Evolutionary conservation across 2,888 invertebrate genomes (phyloP).

Genomic region (Onchidella celtica): DNA sequence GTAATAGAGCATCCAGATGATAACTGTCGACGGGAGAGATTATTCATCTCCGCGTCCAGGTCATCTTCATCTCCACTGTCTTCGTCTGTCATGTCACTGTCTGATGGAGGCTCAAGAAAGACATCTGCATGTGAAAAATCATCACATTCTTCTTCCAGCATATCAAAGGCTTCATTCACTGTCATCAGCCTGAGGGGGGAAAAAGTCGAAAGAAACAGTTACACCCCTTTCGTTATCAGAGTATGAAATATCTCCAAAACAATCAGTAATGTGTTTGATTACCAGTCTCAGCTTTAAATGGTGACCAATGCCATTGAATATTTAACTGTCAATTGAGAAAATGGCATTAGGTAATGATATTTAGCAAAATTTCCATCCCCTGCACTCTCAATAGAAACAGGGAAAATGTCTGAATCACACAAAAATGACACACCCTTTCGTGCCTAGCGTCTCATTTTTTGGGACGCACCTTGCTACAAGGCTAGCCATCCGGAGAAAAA

Average conservation of each 20-base stretch:
- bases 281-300: background rate
- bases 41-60: background rate
- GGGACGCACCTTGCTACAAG: background rate
- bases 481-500: background rate
- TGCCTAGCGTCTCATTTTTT: background rate
- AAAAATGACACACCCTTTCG: background rate
- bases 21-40: background rate
- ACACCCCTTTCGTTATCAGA: background rate
- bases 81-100: background rate
- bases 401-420: background rate
- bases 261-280: background rate
- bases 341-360: background rate
- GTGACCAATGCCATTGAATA: background rate
- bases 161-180: background rate
- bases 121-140: background rate
- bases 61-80: background rate
- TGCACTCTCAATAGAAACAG: background rate
- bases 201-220: background rate
- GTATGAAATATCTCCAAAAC: too few species aligned
- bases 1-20: background rate
- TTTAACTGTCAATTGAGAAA: background rate
- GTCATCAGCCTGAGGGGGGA: background rate
- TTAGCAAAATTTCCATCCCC: background rate
- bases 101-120: background rate
- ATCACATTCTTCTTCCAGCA: background rate